Evolutionary conservation across 2,113 vertebrate genomes (phyloP).

Genomic region (Neotoma lepida): DNA sequence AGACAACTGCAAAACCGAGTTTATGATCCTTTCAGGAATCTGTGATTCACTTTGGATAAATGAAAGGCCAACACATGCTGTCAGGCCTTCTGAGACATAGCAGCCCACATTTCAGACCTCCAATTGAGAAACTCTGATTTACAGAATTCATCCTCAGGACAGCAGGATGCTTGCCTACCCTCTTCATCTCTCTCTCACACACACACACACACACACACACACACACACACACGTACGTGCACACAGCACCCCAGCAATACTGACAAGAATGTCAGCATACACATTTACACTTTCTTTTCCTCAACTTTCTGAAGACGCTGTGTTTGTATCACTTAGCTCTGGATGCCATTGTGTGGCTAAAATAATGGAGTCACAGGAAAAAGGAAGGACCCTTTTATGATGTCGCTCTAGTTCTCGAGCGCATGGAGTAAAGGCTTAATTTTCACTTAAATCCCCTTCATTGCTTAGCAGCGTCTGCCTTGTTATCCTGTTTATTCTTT

Average conservation of each 20-base stretch:
- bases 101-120: conserved; percentile 48
- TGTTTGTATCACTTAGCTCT: neutral
- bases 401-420: neutral
- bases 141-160: neutral
- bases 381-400: neutral
- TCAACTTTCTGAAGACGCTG: neutral
- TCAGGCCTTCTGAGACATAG: conserved; percentile 14
- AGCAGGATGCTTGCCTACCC: neutral
- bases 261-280: neutral
- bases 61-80: conserved; percentile 31
- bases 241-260: neutral
- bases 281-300: neutral
- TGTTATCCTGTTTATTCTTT: neutral
- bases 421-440: neutral
- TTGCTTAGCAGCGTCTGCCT: neutral
- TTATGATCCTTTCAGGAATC: conserved; percentile 73
- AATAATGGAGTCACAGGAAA: neutral
- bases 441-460: neutral
- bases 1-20: conserved; percentile 65
- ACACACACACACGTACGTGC: too few relatives aligned
- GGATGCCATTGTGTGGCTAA: neutral
- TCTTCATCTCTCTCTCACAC: neutral
- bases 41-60: conserved; percentile 71
- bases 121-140: conserved; percentile 22
- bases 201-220: neutral